Conservation (phyloP, 2,888 invertebrate species). For the Cerastoderma edule region DNA sequence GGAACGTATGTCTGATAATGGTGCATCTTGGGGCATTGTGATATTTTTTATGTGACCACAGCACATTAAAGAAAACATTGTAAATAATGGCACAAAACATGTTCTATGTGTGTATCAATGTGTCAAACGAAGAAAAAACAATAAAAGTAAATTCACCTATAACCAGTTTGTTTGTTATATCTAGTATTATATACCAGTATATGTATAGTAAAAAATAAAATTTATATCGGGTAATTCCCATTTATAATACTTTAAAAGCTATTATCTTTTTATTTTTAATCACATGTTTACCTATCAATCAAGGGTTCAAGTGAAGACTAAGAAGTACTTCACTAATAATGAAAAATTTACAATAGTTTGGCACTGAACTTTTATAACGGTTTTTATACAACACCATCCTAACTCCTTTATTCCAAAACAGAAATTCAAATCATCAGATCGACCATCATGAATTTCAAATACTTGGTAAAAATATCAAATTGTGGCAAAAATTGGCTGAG, state of each 20-base stretch:
- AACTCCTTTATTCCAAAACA: no score
- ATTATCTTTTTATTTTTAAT: neutral
- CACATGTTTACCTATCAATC: neutral
- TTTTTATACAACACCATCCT: no score
- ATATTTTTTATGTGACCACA: conserved; percentile 25
- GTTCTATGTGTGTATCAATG: conserved; percentile 22
- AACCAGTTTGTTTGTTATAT: neutral
- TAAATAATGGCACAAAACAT: conserved; percentile 19
- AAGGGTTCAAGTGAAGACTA: neutral
- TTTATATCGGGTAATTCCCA: neutral
- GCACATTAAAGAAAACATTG: conserved; percentile 24
- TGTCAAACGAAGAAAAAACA: conserved; percentile 11
- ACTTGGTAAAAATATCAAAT: no score
- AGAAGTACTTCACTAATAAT: neutral
- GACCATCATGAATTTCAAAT: no score
- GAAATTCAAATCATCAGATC: no score
- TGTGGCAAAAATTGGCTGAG: no score
- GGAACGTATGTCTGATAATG: conserved; percentile 17
- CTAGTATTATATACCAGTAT: neutral
- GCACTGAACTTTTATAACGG: no score
- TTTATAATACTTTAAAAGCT: neutral
- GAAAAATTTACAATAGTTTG: neutral
- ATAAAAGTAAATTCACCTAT: conserved; percentile 14
- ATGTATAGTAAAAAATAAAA: neutral
- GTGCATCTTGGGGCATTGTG: conserved; percentile 22